These are phyloP conservation scores for Lochmaea crataegi DNA, from an alignment of 2,888 invertebrate genomes.

Conservation along the genomic window DNA sequence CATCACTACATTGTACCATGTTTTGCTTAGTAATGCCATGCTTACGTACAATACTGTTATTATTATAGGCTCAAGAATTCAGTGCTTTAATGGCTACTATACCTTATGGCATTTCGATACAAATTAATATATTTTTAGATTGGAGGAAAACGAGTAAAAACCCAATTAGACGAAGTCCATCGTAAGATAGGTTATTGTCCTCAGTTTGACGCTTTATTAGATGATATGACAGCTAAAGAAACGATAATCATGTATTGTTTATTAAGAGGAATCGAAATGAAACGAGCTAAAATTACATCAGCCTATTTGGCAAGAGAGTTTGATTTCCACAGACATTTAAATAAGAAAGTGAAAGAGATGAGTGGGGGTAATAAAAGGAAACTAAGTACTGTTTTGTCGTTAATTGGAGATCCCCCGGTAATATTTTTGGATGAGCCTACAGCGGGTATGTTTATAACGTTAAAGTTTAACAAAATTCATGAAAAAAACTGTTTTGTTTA, in stretches of 20 bases:
- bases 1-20: too few species aligned
- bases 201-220: constrained; percentile 69
- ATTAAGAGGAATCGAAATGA: constrained; percentile 64
- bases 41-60: too few species aligned
- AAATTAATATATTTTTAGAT: constrained; percentile 19
- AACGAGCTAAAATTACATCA: constrained; percentile 56
- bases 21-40: too few species aligned
- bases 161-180: constrained; percentile 70
- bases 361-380: constrained; percentile 71
- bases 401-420: constrained; percentile 69
- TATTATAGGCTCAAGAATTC: too few species aligned
- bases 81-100: too few species aligned
- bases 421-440: constrained; percentile 69
- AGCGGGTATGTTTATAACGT: constrained; percentile 63
- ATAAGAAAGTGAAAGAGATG: constrained; percentile 63
- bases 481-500: background rate
- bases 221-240: constrained; percentile 69
- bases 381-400: constrained; percentile 68
- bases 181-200: constrained; percentile 70
- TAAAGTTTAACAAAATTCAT: background rate
- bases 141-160: constrained; percentile 55
- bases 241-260: constrained; percentile 67
- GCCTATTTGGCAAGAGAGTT: constrained; percentile 62
- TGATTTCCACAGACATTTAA: constrained; percentile 63
- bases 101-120: too few species aligned